These are phyloP conservation scores for Lordiphosa mommai DNA, from an alignment of 1,140 invertebrate genomes.

Conservation along the genomic window DNA sequence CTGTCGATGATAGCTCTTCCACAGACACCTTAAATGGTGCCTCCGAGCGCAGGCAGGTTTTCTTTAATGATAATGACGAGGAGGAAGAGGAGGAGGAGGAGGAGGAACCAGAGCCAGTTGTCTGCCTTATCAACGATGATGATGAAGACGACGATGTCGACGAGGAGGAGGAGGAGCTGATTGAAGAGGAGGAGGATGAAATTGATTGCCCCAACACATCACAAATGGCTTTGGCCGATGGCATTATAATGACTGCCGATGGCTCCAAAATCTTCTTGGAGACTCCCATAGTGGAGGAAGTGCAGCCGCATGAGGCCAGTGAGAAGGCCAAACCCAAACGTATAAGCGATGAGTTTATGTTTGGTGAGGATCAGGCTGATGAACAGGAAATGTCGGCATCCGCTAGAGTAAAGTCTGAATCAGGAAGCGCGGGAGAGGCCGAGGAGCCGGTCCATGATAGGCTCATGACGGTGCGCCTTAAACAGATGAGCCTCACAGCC, in stretches of 20 bases:
- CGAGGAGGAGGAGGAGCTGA: constrained; percentile 24
- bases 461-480: constrained; percentile 73
- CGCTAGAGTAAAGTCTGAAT: constrained; percentile 36
- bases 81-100: not conserved
- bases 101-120: constrained; percentile 41
- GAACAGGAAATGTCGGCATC: not conserved
- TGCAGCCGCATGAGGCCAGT: constrained; percentile 38
- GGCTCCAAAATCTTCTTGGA: constrained; percentile 72
- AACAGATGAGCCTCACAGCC: constrained; percentile 70
- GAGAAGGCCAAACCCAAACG: constrained; percentile 67
- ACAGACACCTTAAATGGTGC: constrained; percentile 57
- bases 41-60: constrained; percentile 53
- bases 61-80: constrained; percentile 51
- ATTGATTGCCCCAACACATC: constrained; percentile 54
- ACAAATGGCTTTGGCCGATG: constrained; percentile 43
- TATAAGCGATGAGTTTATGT: constrained; percentile 73
- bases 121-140: constrained; percentile 68
- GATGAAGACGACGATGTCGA: constrained; percentile 48
- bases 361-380: constrained; percentile 33
- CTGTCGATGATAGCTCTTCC: constrained; percentile 68
- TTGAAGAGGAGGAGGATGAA: constrained; percentile 37
- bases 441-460: constrained; percentile 32
- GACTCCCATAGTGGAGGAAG: constrained; percentile 72
- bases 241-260: constrained; percentile 61
- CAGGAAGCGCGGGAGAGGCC: constrained; percentile 1